A percentile compares a stretch with the other conserved stretches of the same genome.
Evolutionary conservation across 1,140 invertebrate species (phyloP).

Genomic region (Tetramorium alpestre): DNA sequence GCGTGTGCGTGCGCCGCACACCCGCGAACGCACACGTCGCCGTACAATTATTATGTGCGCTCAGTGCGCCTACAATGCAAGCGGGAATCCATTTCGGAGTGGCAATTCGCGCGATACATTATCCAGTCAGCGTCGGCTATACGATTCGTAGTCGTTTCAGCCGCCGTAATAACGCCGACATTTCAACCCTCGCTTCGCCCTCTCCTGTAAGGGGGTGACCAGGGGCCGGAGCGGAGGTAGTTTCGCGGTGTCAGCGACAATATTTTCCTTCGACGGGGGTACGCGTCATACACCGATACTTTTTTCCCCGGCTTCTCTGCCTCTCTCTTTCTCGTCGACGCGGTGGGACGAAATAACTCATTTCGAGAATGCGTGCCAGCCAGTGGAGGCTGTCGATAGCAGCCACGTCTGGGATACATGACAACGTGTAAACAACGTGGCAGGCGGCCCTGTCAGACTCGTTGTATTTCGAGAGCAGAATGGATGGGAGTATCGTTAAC

Average conservation of each 20-base stretch:
- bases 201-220: constrained; percentile 64
- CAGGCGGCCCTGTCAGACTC: constrained; percentile 65
- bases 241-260: constrained; percentile 73
- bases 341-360: constrained; percentile 72
- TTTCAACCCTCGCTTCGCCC: constrained; percentile 66
- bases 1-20: background rate
- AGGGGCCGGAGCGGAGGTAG: constrained; percentile 49
- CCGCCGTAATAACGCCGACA: constrained; percentile 70
- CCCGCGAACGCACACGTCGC: constrained; percentile 4
- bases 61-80: constrained; percentile 65
- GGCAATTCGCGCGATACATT: constrained; percentile 75
- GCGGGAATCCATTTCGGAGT: constrained; percentile 69
- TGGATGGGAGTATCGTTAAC: constrained; percentile 61
- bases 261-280: constrained; percentile 73
- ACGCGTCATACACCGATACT: constrained; percentile 67
- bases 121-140: constrained; percentile 72
- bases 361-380: constrained; percentile 74
- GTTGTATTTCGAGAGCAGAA: constrained; percentile 64
- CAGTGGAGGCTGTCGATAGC: constrained; percentile 76
- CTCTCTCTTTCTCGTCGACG: constrained; percentile 41
- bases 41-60: constrained; percentile 73
- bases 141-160: constrained; percentile 73
- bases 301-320: constrained; percentile 32
- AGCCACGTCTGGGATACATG: constrained; percentile 65
- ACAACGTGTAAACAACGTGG: constrained; percentile 77